phyloP scores from a whole-genome alignment of 2,888 invertebrate genomes.

The Ectemnius lituratus region DNA sequence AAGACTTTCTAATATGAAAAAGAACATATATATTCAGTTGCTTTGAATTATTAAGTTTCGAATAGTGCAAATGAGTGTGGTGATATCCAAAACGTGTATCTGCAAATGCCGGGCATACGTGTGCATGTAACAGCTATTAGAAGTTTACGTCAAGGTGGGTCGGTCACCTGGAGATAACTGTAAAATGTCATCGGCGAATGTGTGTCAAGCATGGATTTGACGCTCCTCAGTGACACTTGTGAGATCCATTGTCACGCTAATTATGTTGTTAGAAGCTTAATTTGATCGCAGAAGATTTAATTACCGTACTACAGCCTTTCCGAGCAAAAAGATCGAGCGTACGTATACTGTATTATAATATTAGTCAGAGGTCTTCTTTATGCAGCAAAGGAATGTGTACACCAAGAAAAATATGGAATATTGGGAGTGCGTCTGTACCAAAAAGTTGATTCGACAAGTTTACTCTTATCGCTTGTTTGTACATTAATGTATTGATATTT shows the following conservation, averaged over 20 bases:
- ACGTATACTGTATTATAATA: slow-evolving; percentile 25
- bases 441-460: too few species aligned
- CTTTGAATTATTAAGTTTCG: slow-evolving; percentile 15
- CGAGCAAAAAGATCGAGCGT: slow-evolving; percentile 29
- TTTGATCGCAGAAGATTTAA: slow-evolving; percentile 29
- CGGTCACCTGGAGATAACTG: slow-evolving; percentile 74
- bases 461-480: too few species aligned
- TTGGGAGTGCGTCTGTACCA: too few species aligned
- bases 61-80: too few species aligned
- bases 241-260: slow-evolving; percentile 48
- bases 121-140: slow-evolving; percentile 26
- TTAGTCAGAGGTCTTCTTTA: too few species aligned
- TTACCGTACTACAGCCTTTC: slow-evolving; percentile 22
- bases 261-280: slow-evolving; percentile 50
- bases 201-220: slow-evolving; percentile 70
- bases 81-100: background rate
- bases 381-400: too few species aligned
- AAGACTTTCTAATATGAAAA: background rate
- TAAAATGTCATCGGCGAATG: slow-evolving; percentile 76
- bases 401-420: too few species aligned
- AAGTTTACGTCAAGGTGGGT: slow-evolving; percentile 62
- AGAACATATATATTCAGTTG: slow-evolving; percentile 33
- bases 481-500: too few species aligned
- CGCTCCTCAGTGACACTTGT: slow-evolving; percentile 52
- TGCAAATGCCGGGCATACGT: slow-evolving; percentile 1